Conservation (phyloP, 2,797 vertebrate genomes). For the Ciconia nigra region DNA sequence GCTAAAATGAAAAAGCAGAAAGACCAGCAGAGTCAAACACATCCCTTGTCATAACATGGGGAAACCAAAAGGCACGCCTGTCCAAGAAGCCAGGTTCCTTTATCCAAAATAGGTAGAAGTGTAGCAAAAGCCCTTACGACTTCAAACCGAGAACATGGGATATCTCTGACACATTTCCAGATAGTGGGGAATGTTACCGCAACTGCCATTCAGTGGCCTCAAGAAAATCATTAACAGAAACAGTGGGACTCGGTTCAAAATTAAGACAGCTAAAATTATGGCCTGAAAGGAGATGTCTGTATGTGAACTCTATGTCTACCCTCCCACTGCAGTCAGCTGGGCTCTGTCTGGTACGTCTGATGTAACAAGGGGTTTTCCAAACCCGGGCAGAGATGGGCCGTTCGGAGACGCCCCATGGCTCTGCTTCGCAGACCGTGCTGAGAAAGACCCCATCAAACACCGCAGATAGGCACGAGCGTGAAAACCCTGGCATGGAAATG, state of each 20-base stretch:
- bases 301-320: background rate
- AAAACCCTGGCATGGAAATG: background rate
- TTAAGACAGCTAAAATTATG: background rate
- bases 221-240: background rate
- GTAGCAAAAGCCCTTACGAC: background rate
- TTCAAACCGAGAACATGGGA: background rate
- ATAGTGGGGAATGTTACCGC: background rate
- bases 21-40: background rate
- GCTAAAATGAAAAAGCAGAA: background rate
- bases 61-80: background rate
- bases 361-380: background rate
- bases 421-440: rapidly evolving
- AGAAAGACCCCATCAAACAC: background rate
- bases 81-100: background rate
- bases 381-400: rapidly evolving
- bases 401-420: background rate
- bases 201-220: background rate
- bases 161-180: background rate
- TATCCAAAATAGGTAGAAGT: background rate
- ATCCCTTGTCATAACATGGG: background rate
- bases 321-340: background rate
- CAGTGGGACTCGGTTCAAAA: background rate
- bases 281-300: background rate
- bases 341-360: background rate
- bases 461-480: rapidly evolving